Evolutionary conservation across 2,113 vertebrate genomes (phyloP).

Genomic region (Eonycteris spelaea): DNA sequence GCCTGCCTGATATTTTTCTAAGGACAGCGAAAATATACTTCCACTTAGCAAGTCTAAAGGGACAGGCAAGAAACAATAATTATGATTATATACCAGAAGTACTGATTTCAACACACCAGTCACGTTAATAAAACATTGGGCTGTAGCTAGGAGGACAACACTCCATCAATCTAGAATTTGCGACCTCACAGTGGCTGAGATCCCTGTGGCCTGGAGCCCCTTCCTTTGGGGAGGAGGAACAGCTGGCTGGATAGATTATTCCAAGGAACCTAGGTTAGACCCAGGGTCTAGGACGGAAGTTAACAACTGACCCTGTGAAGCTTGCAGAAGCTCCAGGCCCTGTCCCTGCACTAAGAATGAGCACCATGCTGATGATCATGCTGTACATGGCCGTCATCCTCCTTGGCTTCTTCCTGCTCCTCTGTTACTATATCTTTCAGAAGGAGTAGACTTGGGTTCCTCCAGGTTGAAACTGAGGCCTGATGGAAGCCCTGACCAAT

Average conservation of each 20-base stretch:
- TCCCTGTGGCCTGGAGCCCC: not conserved
- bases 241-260: not conserved
- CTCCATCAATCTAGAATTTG: not conserved
- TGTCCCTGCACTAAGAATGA: not conserved
- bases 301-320: not conserved
- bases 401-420: not conserved
- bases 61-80: not conserved
- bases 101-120: not conserved
- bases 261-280: not conserved
- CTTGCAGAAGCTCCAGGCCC: not conserved
- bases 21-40: not conserved
- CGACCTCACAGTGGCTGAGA: slow-evolving; percentile 22
- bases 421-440: slow-evolving; percentile 26
- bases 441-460: not conserved
- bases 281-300: not conserved
- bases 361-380: not conserved
- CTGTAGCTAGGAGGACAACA: not conserved
- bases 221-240: not conserved
- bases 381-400: not conserved
- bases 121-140: not conserved
- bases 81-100: not conserved
- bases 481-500: not conserved
- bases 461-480: not conserved
- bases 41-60: not conserved
- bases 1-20: not conserved